Evolutionary conservation across 30 jellyfish, hydroid and myxozoan species (phyloP).

Genomic region (Nemopilema nomurai): DNA sequence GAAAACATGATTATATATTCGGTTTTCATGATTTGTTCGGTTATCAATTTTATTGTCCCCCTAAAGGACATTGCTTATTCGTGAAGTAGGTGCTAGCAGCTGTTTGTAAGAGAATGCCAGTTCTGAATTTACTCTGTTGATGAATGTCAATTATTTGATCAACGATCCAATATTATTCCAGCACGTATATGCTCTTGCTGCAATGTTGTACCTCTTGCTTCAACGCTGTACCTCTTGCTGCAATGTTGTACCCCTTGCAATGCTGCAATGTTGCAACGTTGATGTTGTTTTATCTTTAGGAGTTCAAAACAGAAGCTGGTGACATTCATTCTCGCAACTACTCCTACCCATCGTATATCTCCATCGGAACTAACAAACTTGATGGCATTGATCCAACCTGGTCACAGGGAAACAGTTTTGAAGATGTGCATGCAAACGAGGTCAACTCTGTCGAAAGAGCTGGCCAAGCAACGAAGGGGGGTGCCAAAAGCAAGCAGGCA

Average conservation of each 20-base stretch:
- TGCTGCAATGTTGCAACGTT: background rate
- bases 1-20: no score
- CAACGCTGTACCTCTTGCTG: background rate
- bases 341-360: conserved; percentile 63
- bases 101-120: no score
- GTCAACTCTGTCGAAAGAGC: conserved; percentile 1
- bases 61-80: no score
- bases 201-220: no score
- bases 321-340: conserved; percentile 18
- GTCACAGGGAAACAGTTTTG: conserved; percentile 36
- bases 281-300: conserved; percentile 25
- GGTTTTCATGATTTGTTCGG: no score
- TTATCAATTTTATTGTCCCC: no score
- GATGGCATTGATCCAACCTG: conserved; percentile 45
- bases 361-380: conserved; percentile 59
- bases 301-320: conserved; percentile 38
- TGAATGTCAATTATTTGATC: no score
- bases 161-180: no score
- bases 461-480: conserved; percentile 26
- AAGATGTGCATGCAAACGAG: background rate
- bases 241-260: background rate
- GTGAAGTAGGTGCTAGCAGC: no score
- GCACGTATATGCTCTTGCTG: no score
- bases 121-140: no score
- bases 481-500: conserved; percentile 13